Evolutionary conservation across 2,797 vertebrate genomes (phyloP).

Genomic region (Sebastes diaconus): DNA sequence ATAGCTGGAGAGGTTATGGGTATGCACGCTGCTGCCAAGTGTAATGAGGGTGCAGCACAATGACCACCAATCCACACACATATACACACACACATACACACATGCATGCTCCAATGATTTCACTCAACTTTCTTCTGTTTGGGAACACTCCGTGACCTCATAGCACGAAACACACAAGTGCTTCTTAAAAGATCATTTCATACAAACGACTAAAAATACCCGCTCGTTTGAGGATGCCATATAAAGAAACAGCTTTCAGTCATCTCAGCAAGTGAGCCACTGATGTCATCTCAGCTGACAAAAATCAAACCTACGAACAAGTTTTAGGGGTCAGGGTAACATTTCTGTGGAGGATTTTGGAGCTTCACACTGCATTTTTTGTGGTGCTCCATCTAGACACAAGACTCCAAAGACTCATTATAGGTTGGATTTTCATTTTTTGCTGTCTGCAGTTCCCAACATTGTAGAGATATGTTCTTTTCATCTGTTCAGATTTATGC

Average conservation of each 20-base stretch:
- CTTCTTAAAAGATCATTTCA: constrained; percentile 7
- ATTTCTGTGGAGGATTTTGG: constrained; percentile 1
- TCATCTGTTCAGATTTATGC: not conserved
- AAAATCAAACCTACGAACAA: not conserved
- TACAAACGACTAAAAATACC: not conserved
- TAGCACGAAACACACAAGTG: not conserved
- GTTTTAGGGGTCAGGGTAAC: not conserved
- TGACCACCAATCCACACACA: constrained; percentile 26
- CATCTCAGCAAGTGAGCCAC: not conserved
- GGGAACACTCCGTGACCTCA: not conserved
- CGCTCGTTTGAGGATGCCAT: not conserved
- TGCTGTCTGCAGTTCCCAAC: not conserved
- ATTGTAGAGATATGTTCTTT: not conserved
- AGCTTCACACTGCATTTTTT: not conserved
- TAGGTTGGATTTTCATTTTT: not conserved
- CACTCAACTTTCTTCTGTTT: constrained; percentile 18
- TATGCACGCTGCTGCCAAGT: constrained; percentile 28
- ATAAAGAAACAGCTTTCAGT: not conserved
- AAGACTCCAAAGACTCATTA: not conserved
- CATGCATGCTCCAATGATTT: constrained; percentile 3
- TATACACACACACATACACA: not conserved
- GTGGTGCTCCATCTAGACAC: not conserved
- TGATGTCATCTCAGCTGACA: constrained; percentile 1
- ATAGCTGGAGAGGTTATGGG: constrained; percentile 38
- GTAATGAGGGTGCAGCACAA: constrained; percentile 27